Base-by-base conservation (phyloP, 92 coral and sea anemone species). In the Virgularia gustaviana region DNA sequence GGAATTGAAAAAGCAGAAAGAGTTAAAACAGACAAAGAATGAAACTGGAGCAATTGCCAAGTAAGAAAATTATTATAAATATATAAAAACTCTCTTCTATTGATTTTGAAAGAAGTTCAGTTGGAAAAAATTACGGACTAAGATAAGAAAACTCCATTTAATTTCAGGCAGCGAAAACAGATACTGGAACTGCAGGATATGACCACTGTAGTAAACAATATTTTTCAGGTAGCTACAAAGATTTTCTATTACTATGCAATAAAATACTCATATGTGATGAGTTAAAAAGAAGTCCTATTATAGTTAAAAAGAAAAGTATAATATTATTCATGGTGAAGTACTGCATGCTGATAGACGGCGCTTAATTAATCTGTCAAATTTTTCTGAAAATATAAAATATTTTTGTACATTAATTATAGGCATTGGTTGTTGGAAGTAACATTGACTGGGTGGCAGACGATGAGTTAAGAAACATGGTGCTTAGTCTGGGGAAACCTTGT, bases 371-470 rank as follows among this genome's bases (percentile, higher is more conserved):
- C n/a, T n/a, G n/a, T n/a, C n/a, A n/a, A n/a, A n/a, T n/a, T n/a
- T n/a, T n/a, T n/a, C n/a, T n/a, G n/a, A n/a, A n/a, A n/a, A n/a
- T n/a, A n/a, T n/a, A n/a, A n/a, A n/a, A n/a, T n/a, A n/a, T n/a
- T n/a, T n/a, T n/a, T n/a, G n/a, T n/a, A n/a, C n/a, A n/a, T n/a
- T n/a, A n/a, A n/a, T n/a, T n/a, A n/a, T n/a, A 92, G 98, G 90
- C 87, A 20, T 54, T 92, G 54, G 70, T 92, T n/a, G 90, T 92
- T 65, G 98, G 92, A 41, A 92, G 98, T 56, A 96, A 85, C 44
- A 65, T 89, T 23, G 87, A 92, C 90, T 92, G 96, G 96, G 90
- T 94, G 57, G 76, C 84, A 62, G 96, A 92, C 44, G 88, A 89
- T 18, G 77, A 83, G 34, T 78, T 82, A 54, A 77, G 87, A 59